These are phyloP conservation scores for Beroe ovata DNA, from an alignment of 37 sponge, comb jelly and placozoan species.

Conservation along the genomic window DNA sequence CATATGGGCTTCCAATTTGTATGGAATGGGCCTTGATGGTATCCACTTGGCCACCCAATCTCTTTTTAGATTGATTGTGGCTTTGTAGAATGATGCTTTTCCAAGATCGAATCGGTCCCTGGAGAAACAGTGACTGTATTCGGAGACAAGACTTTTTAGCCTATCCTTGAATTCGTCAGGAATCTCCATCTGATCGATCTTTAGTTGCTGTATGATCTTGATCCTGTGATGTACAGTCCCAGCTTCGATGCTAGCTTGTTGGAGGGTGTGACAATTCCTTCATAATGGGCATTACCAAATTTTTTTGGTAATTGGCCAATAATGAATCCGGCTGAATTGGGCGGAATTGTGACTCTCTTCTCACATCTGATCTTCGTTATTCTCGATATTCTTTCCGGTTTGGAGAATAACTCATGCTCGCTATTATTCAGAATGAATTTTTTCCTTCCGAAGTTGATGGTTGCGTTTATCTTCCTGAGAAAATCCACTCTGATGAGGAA, in stretches of 20 bases:
- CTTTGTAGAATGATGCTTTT: constrained; percentile 46
- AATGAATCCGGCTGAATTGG: not conserved
- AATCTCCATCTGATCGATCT: constrained; percentile 15
- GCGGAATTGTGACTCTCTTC: not conserved
- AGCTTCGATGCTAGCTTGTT: not conserved
- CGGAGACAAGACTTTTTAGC: constrained; percentile 12
- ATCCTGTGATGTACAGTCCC: not conserved
- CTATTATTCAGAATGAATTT: too few species aligned
- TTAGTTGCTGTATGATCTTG: constrained; percentile 12
- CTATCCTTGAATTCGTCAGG: not conserved
- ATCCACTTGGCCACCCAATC: constrained; percentile 37
- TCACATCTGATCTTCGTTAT: not conserved
- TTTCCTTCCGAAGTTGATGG: not conserved
- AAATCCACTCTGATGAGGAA: constrained; percentile 10
- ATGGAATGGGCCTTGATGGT: constrained; percentile 18
- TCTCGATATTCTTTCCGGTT: not conserved
- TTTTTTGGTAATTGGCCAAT: not conserved
- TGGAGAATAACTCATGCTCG: not conserved
- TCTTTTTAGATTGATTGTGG: constrained; percentile 11
- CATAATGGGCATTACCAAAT: not conserved
- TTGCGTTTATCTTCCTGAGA: not conserved
- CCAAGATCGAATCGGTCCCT: constrained; percentile 24
- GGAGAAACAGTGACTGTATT: constrained; percentile 50
- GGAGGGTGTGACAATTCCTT: constrained; percentile 39
- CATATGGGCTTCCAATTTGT: constrained; percentile 20